Evolutionary conservation across 2,113 vertebrate species (phyloP), one percentile per base, ranked within the genome.

Genomic region (Typhlomys cinereus): DNA sequence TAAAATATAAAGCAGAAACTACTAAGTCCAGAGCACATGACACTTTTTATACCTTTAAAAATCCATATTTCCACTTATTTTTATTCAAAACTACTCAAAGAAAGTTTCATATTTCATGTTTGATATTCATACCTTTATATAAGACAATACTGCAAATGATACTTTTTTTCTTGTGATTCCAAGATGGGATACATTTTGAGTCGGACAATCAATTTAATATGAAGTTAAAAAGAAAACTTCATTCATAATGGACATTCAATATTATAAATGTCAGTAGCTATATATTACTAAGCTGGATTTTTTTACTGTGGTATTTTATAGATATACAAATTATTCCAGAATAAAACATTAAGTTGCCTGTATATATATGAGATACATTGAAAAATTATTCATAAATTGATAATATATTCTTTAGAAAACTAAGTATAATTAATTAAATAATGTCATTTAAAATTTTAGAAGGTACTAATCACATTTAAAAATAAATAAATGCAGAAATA

Each of bases 81-180:
- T 88, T 44, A 92, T 73, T 93, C 93, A 21, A 66, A 76, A 78
- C 82, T 39, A 15, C 13, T 39, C 85, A 29, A 90, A 84, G 18
- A 75, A 76, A 95, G 48, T 4, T 52, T 0, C 3, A 73, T 76
- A 20, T 91, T 82, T 88, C 34, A 67, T 79, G 1, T 46, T 59
- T 92, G 74, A 82, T 69, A 69, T 91, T 67, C 71, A 94, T 29
- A 15, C n/a, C n/a, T n/a, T 7, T 2, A 69, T 61, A 48, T n/a
- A 94, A 50, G 80, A 80, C 88, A 66, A 80, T 36, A 75, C 11
- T 31, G 10, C 27, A 85, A 46, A 88, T 76, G 20, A 85, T 75
- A 23, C 0, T 67, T 4, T 36, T 87, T 88, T 76, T 54, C 27
- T 44, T 31, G 27, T 70, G 7, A 71, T 88, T 82, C 50, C 18